These are phyloP conservation scores for Eilema depressum DNA, from an alignment of 2,888 invertebrate species.

Conservation along the genomic window DNA sequence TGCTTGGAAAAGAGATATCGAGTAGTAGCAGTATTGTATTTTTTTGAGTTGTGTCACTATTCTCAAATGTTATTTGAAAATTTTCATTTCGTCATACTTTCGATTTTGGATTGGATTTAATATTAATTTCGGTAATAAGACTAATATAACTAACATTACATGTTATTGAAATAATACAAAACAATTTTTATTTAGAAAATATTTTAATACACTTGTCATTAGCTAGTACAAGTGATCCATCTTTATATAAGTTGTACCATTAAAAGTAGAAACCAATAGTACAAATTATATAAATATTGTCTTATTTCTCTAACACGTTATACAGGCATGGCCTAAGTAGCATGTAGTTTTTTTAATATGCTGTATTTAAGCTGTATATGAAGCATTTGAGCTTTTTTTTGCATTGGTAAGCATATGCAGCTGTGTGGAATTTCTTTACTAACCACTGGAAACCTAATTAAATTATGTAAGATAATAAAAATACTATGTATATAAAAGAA, in stretches of 20 bases:
- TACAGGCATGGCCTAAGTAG: background rate
- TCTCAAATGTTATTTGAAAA: background rate
- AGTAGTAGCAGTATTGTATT: background rate
- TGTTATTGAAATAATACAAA: slow-evolving; percentile 10
- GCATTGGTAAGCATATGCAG: background rate
- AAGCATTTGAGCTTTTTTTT: slow-evolving; percentile 5
- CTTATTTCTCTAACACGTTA: background rate
- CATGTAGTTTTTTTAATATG: background rate
- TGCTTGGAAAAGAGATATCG: too few species aligned
- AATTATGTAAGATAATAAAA: background rate
- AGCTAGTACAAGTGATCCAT: background rate
- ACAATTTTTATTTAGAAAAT: background rate
- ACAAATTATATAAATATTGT: background rate
- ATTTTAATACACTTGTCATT: background rate
- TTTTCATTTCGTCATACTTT: background rate
- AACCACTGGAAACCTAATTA: background rate
- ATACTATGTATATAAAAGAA: too few species aligned
- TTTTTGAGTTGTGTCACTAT: background rate
- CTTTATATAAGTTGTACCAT: background rate
- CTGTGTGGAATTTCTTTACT: slow-evolving; percentile 7
- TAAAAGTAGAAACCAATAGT: background rate
- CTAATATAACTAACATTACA: slow-evolving; percentile 9
- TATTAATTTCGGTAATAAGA: background rate
- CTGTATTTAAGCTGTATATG: background rate
- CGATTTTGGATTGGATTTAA: background rate